Conservation (phyloP, 1,140 invertebrate genomes). For the Sminthurinus signatus region DNA sequence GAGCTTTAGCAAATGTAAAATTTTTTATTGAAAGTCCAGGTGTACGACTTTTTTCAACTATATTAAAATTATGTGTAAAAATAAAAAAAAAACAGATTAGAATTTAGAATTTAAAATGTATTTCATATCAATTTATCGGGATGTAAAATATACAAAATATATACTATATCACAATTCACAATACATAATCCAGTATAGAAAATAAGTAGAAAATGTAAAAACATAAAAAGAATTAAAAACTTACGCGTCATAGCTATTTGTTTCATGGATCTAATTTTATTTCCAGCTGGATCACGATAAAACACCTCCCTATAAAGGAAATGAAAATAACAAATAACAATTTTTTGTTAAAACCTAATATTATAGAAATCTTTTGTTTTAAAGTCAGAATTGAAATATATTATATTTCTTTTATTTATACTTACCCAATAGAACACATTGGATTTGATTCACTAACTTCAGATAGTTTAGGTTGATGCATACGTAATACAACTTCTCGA, state of each 20-base stretch:
- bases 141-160: too few species aligned
- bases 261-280: slow-evolving; percentile 35
- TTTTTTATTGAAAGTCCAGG: slow-evolving; percentile 16
- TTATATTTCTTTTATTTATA: too few species aligned
- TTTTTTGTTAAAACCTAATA: too few species aligned
- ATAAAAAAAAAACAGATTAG: background rate
- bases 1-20: slow-evolving; percentile 34
- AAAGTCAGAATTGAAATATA: too few species aligned
- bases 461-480: background rate
- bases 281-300: slow-evolving; percentile 30
- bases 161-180: too few species aligned
- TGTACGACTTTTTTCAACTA: slow-evolving; percentile 16
- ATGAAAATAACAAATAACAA: too few species aligned
- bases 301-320: too few species aligned
- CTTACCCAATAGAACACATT: slow-evolving; percentile 14
- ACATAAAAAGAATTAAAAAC: background rate
- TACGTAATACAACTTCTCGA: slow-evolving; percentile 28
- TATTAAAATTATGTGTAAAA: too few species aligned
- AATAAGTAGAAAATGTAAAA: too few species aligned
- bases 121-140: background rate
- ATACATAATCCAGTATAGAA: background rate
- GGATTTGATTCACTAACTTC: background rate
- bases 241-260: slow-evolving; percentile 36
- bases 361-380: too few species aligned
- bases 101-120: background rate